Evolutionary conservation across 2,797 vertebrate species (phyloP), one percentile per base, ranked within the genome.

Genomic region (Typhlichthys eigenmanni): DNA sequence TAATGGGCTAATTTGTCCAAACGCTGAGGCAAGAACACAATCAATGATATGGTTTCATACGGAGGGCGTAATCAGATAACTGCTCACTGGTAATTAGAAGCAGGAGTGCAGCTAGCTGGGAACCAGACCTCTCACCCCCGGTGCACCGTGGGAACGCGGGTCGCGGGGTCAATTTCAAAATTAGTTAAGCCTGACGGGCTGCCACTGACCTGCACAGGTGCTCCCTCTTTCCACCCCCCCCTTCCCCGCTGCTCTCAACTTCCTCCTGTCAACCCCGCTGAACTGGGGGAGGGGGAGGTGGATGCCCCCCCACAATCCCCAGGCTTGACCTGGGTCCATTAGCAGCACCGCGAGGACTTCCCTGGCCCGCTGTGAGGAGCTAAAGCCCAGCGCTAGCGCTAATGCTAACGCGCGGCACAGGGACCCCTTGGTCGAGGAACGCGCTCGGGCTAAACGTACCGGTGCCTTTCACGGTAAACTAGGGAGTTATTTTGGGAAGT

Each of bases 1-100:
- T 96, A 95, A 96, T 93, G 91, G 91, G 91, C 92, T 95, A 93
- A 96, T 96, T 94, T 95, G 94, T 94, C 87, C 88, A 87, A 90
- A 92, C 86, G 87, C 91, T 84, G 92, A 90, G 93, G 93, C 92
- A 94, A 92, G 89, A 93, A 86, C 80, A 82, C 82, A 92, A 93
- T 93, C 91, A 92, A 78, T 92, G 89, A 89, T 73, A 58, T 83
- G 85, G 80, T 86, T 88, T 83, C 82, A 76, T 66, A 72, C 89
- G 74, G 82, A 89, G 19, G 80, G 75, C 85, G 85, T 94, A 93
- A 94, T 94, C 92, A 90, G 92, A 93, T 93, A 95, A 95, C 89
- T 92, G 93, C 91, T 92, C 93, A 92, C 89, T 81, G 83, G 88
- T 97, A 95, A 97, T 94, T 94, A 93, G 91, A 94, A 89, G 82